These are phyloP conservation scores for Lepilemur ruficaudatus DNA, from an alignment of 2,797 vertebrate species.

Conservation along the genomic window DNA sequence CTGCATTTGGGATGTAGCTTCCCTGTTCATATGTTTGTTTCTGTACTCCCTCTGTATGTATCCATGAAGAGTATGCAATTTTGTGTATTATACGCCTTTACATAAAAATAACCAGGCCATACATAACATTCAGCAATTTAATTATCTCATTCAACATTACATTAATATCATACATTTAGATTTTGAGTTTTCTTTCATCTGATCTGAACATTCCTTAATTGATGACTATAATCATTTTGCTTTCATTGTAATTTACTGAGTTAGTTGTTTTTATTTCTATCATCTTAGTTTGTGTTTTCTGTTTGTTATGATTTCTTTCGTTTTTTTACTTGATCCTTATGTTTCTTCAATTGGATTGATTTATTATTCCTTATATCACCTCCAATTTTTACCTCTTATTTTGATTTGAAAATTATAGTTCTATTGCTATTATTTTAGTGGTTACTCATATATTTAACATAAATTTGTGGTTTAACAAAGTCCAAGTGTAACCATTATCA, in stretches of 20 bases:
- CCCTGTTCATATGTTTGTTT: neutral
- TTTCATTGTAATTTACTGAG: neutral
- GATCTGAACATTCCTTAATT: neutral
- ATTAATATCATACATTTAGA: neutral
- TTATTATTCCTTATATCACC: neutral
- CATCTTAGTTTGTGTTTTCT: neutral
- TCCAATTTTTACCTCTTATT: neutral
- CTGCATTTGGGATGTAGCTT: neutral
- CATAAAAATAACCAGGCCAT: neutral
- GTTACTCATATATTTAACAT: neutral
- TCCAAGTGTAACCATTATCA: neutral
- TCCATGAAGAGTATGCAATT: neutral
- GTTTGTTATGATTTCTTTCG: neutral
- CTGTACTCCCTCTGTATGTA: neutral
- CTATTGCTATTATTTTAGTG: neutral
- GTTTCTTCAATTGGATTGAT: neutral
- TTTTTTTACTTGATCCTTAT: neutral
- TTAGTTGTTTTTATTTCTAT: neutral
- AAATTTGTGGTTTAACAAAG: neutral
- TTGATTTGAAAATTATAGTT: neutral
- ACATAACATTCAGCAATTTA: neutral
- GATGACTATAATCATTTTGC: neutral
- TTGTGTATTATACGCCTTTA: neutral
- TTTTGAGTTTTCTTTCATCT: constrained; percentile 24
- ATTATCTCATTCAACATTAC: neutral